Evolutionary conservation across 2,113 vertebrate genomes (phyloP).

Genomic region (Progne subis): DNA sequence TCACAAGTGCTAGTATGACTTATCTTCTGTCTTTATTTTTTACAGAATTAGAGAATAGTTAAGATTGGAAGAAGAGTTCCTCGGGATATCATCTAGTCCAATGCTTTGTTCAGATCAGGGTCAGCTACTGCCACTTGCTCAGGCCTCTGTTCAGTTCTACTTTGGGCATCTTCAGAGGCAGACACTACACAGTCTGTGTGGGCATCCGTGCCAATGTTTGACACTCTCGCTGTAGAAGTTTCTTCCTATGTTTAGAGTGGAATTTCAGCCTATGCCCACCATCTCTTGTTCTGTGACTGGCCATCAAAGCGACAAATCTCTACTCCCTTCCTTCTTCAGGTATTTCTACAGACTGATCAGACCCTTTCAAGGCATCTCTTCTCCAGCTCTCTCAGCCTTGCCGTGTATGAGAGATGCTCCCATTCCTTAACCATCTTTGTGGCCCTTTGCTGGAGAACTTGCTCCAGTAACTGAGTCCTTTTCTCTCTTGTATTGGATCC

Average conservation of each 20-base stretch:
- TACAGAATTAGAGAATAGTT: neutral
- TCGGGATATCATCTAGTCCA: neutral
- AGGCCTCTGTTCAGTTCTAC: neutral
- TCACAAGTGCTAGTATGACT: neutral
- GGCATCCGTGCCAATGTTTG: neutral
- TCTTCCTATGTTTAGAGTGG: neutral
- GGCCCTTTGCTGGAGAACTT: neutral
- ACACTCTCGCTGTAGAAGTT: neutral
- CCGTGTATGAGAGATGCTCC: neutral
- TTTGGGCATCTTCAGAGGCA: neutral
- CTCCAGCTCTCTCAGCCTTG: neutral
- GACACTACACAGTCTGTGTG: neutral
- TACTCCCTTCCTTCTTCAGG: neutral
- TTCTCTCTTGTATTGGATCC: neutral
- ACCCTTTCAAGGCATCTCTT: neutral
- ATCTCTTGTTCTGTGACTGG: neutral
- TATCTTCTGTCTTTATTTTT: neutral
- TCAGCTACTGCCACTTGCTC: neutral
- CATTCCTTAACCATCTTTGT: neutral
- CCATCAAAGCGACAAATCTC: neutral
- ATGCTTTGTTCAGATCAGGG: neutral
- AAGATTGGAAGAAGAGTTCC: neutral
- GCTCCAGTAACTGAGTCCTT: neutral
- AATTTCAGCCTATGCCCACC: neutral
- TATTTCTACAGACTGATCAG: accelerated